Evolutionary conservation across 2,888 invertebrate species (phyloP), one percentile per base, ranked within the genome.

Genomic region (Conops quadrifasciatus): DNA sequence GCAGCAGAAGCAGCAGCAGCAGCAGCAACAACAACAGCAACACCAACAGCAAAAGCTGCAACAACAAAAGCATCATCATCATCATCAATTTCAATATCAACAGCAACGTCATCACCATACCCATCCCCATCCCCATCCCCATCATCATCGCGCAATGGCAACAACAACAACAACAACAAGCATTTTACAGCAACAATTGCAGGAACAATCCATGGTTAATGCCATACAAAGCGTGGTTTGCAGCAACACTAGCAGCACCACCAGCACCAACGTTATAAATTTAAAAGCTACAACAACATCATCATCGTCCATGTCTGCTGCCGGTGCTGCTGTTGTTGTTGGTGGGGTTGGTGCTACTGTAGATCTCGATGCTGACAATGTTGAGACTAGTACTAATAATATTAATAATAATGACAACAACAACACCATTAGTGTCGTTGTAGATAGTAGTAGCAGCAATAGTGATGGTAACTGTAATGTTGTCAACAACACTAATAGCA

Each of bases 301-400:
- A 45, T 45, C 73, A 36, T 70, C 74, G 13, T 64, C 73, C 45
- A 71, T 72, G 68, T 69, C 72, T 68, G 13, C 75, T 16, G 72
- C 70, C 15, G 63, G 62, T 56, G 49, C 62, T 53, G 16, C 69
- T 72, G 19, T 28, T 36, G 43, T 19, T 77, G 73, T 36, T 77
- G 63, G 66, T 49, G 51, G 65, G 64, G 66, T 66, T 58, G 69
- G 63, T 60, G 67, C 66, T 47, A 72, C 74, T 70, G 74, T 76
- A 13, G 73, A 75, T 64, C 68, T 75, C 53, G 77, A 77, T 56
- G 79, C 79, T 64, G 80, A 80, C 19, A 26, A 58, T 28, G 58
- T 15, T 58, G 58, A 13, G 5, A 26, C 15, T 21, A n/a, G 13
- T 26, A 36, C 36, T 9, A 36, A 36, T 36, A 36, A 4, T 36